Conservation (phyloP, 1,140 invertebrate genomes). For the Heliothis subflexa region DNA sequence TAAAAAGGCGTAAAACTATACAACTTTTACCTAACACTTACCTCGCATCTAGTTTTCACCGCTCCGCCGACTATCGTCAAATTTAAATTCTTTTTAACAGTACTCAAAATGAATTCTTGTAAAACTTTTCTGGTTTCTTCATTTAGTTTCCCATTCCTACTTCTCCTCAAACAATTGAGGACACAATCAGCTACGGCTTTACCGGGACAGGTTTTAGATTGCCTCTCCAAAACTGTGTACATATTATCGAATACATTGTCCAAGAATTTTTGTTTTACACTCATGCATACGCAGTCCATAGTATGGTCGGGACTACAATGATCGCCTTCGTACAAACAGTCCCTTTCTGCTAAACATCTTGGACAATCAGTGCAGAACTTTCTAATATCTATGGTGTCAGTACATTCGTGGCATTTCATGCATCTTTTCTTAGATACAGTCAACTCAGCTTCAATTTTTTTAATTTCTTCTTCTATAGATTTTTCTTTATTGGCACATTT, state of each 20-base stretch:
- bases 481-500: slow-evolving; percentile 69
- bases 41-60: slow-evolving; percentile 81
- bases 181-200: slow-evolving; percentile 70
- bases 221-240: slow-evolving; percentile 73
- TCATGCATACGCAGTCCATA: slow-evolving; percentile 74
- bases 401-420: slow-evolving; percentile 69
- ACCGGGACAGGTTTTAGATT: slow-evolving; percentile 64
- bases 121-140: slow-evolving; percentile 66
- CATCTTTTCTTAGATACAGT: slow-evolving; percentile 63
- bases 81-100: slow-evolving; percentile 77
- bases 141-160: slow-evolving; percentile 77
- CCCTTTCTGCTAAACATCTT: slow-evolving; percentile 66
- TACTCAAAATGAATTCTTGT: slow-evolving; percentile 74
- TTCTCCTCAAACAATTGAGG: slow-evolving; percentile 70
- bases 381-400: slow-evolving; percentile 66
- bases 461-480: slow-evolving; percentile 67
- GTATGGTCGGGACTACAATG: slow-evolving; percentile 62
- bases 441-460: slow-evolving; percentile 66
- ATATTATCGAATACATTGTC: slow-evolving; percentile 82
- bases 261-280: slow-evolving; percentile 74
- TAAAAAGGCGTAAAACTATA: no score
- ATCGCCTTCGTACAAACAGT: slow-evolving; percentile 63
- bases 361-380: slow-evolving; percentile 77
- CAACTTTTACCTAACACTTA: slow-evolving; percentile 48
- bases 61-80: slow-evolving; percentile 79